Evolutionary conservation across 2,797 vertebrate genomes (phyloP), one percentile per base, ranked within the genome.

Genomic region (Avahi laniger): DNA sequence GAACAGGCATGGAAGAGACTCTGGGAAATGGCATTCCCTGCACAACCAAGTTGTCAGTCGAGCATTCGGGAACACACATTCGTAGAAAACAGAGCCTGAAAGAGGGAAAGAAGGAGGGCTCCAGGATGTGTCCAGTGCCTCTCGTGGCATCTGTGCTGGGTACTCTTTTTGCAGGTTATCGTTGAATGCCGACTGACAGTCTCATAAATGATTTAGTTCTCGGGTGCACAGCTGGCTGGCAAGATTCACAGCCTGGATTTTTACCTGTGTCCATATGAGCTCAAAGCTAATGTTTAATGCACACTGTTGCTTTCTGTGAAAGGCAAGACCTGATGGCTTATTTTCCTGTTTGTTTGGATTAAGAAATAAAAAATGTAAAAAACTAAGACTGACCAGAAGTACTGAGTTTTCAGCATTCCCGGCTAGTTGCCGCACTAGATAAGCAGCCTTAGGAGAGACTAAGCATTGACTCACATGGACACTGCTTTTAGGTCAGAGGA

Each of bases 301-400:
- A 33, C 11, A 48, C 0, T 86, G 38, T 46, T 85, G 10, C 28
- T 93, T 89, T 85, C 33, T 46, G 18, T 70, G 61, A 91, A 69
- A 50, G 24, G 75, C 8, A 70, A 84, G 26, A 22, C 20, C 2
- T 88, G 20, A 35, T 61, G 30, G n/a, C 52, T 69, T 61, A n/a
- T 86, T 88, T 93, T 84, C 28, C 24, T 94, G 28, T 86, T 89
- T 35, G 17, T 67, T 87, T 88, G 30, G 13, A 65, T 81, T 67
- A 81, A 59, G 50, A 92, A 89, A 43, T 79, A 26, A 87, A 92
- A 50, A 48, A 61, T 33, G 14, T 41, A 26, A 79, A 48, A 93
- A 52, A n/a, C 20, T 33, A 85, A 70, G 35, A n/a, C 10, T 76
- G 80, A 75, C 24, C 35, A 48, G 35, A 91, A 75, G 22, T 43